phyloP scores from a whole-genome alignment of 2,888 invertebrate species.

The Cantharis lateralis region DNA sequence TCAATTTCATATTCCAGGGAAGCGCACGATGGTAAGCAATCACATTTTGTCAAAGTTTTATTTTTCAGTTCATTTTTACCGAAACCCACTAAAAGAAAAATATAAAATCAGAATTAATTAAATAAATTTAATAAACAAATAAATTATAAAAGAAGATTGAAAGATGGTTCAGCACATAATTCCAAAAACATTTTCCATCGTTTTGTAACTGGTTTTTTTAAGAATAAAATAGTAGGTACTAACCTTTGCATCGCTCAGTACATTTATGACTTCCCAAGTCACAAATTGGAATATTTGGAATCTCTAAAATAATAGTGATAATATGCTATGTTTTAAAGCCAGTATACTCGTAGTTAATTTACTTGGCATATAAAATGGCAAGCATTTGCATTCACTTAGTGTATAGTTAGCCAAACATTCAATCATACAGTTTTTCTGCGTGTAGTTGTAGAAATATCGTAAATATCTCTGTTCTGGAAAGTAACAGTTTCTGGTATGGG shows the following conservation, averaged over 20 bases:
- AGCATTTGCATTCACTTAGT: slow-evolving; percentile 49
- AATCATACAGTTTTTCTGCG: slow-evolving; percentile 71
- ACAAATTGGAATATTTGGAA: slow-evolving; percentile 25
- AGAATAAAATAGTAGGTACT: no score
- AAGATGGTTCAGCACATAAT: no score
- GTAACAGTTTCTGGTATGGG: slow-evolving; percentile 68
- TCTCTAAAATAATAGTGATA: slow-evolving; percentile 25
- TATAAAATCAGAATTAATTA: no score
- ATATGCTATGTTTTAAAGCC: neutral
- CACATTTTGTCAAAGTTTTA: neutral
- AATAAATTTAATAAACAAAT: no score
- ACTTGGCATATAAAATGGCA: slow-evolving; percentile 69
- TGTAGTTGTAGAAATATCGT: slow-evolving; percentile 68
- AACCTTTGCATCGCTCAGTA: neutral
- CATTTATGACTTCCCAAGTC: slow-evolving; percentile 13
- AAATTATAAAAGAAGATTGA: no score
- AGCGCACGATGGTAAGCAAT: slow-evolving; percentile 10
- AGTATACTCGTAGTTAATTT: slow-evolving; percentile 30
- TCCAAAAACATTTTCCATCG: no score
- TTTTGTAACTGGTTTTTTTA: no score
- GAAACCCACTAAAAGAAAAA: neutral
- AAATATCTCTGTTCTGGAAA: slow-evolving; percentile 68
- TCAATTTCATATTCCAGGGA: slow-evolving; percentile 6
- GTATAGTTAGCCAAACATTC: slow-evolving; percentile 74
- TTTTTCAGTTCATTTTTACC: neutral